Percentiles rank a stretch among this genome's conserved stretches.
Evolutionary conservation across 2,113 vertebrate genomes (phyloP).

Genomic region (Menidia beryllina): DNA sequence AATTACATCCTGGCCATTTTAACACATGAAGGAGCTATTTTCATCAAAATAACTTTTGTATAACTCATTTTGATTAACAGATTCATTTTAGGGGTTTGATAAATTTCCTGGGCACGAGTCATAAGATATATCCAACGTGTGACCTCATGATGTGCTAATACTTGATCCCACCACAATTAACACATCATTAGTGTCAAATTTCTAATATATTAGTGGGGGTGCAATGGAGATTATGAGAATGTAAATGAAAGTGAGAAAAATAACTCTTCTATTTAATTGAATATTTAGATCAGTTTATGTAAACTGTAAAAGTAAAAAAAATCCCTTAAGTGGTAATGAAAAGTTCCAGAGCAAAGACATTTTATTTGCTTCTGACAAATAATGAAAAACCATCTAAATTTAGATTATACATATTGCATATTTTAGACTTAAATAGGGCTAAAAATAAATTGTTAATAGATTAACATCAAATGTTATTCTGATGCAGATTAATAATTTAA

Average conservation of each 20-base stretch:
- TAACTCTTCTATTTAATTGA: neutral
- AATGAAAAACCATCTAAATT: too few relatives aligned
- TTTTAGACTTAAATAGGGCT: too few relatives aligned
- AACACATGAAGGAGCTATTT: neutral
- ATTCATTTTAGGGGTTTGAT: neutral
- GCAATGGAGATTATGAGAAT: neutral
- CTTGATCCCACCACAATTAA: neutral
- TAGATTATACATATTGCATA: too few relatives aligned
- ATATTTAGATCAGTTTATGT: slow-evolving; percentile 1
- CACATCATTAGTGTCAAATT: neutral
- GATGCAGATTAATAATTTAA: too few relatives aligned
- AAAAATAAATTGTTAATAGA: too few relatives aligned
- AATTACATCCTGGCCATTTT: neutral
- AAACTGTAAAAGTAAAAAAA: neutral
- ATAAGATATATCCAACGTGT: neutral
- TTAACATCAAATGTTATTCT: too few relatives aligned
- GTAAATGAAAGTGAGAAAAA: neutral
- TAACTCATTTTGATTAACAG: neutral
- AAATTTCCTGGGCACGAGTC: neutral
- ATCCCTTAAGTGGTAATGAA: too few relatives aligned
- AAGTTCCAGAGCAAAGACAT: too few relatives aligned
- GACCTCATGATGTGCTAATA: neutral
- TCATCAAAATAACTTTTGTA: neutral
- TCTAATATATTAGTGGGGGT: neutral
- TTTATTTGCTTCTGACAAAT: too few relatives aligned